These are phyloP conservation scores for Nymphalis polychloros DNA, from an alignment of 2,888 invertebrate species.

Conservation along the genomic window DNA sequence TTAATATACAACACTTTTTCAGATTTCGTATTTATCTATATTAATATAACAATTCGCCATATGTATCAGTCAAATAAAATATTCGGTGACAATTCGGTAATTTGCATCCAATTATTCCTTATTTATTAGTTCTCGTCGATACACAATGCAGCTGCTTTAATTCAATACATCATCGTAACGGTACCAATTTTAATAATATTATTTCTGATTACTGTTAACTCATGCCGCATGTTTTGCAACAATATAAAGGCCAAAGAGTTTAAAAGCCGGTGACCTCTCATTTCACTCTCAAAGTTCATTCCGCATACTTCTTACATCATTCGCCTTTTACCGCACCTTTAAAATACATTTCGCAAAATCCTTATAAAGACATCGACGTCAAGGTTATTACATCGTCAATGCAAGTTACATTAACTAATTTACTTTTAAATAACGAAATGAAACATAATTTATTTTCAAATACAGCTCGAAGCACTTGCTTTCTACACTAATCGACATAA, in stretches of 20 bases:
- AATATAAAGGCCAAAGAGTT: conserved; percentile 13
- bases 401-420: neutral
- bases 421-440: neutral
- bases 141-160: no score
- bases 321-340: conserved; percentile 5
- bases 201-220: neutral
- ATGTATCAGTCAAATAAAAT: no score
- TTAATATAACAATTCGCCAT: no score
- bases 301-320: conserved; percentile 10
- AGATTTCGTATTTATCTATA: no score
- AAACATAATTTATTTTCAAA: conserved; percentile 6
- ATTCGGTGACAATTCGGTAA: no score
- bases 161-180: no score
- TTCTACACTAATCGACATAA: conserved; percentile 23
- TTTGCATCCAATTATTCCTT: no score
- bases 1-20: no score
- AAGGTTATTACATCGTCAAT: neutral
- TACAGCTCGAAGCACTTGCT: conserved; percentile 12
- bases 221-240: conserved; percentile 1
- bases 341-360: conserved; percentile 7
- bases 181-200: no score
- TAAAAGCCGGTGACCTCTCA: conserved; percentile 14
- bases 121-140: no score
- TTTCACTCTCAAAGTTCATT: conserved; percentile 21
- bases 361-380: conserved; percentile 10